Conservation (phyloP, 2,113 vertebrate genomes). For the Cariama cristata region DNA sequence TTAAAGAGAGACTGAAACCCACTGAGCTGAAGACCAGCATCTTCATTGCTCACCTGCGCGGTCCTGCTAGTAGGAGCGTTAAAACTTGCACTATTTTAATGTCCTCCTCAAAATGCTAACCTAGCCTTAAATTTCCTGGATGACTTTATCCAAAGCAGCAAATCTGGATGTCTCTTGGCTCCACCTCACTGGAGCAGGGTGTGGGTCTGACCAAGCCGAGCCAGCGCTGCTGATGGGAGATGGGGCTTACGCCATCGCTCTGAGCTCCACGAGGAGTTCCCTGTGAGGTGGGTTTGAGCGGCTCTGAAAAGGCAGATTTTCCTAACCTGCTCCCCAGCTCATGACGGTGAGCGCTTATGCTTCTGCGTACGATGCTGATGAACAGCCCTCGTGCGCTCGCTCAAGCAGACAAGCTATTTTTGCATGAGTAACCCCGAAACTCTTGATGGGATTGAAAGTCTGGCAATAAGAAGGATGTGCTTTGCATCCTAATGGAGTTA, state of each 20-base stretch:
- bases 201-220: background rate
- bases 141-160: background rate
- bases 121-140: background rate
- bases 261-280: background rate
- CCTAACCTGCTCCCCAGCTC: background rate
- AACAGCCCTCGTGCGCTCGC: rapidly evolving
- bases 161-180: background rate
- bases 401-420: background rate
- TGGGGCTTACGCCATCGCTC: background rate
- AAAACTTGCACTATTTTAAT: background rate
- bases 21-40: background rate
- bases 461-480: background rate
- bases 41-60: background rate
- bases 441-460: background rate
- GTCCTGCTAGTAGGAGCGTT: rapidly evolving
- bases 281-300: background rate
- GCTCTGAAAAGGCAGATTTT: background rate
- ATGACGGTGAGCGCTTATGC: rapidly evolving
- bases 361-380: background rate
- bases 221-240: background rate
- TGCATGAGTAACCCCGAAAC: background rate
- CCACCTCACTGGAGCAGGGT: background rate
- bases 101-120: background rate
- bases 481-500: constrained; percentile 6
- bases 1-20: background rate